Evolutionary conservation across 2,113 vertebrate genomes (phyloP).

Genomic region (Chloebia gouldiae): DNA sequence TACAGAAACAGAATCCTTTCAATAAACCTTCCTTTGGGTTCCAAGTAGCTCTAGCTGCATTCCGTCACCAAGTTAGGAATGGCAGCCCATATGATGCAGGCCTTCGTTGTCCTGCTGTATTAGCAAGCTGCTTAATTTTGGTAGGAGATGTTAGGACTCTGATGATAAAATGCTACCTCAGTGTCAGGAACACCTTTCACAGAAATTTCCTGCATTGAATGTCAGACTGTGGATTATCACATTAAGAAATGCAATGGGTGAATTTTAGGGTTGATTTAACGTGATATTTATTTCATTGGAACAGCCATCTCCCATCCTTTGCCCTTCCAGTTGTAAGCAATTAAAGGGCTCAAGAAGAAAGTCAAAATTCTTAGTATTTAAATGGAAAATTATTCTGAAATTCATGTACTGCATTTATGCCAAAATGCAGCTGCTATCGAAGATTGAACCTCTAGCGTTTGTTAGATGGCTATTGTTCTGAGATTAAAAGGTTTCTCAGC

Average conservation of each 20-base stretch:
- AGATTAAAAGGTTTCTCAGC: neutral
- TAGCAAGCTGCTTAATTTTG: neutral
- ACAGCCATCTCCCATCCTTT: accelerated
- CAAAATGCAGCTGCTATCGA: neutral
- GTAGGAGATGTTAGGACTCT: neutral
- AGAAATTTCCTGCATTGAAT: neutral
- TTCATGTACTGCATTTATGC: neutral
- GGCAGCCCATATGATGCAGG: neutral
- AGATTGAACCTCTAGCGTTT: neutral
- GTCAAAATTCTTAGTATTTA: neutral
- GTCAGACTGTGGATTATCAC: neutral
- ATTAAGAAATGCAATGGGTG: neutral
- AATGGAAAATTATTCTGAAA: neutral
- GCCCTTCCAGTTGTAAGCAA: neutral
- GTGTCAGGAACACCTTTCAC: neutral
- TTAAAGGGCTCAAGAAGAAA: neutral
- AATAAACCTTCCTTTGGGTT: neutral
- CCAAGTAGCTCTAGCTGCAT: neutral
- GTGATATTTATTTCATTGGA: neutral
- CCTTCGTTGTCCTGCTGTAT: neutral
- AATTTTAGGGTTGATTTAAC: neutral
- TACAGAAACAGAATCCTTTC: neutral
- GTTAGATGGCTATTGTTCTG: neutral
- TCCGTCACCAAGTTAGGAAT: neutral
- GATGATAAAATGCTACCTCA: neutral